Conservation (phyloP, 2,888 invertebrate genomes). For the Pherbina coryleti region DNA sequence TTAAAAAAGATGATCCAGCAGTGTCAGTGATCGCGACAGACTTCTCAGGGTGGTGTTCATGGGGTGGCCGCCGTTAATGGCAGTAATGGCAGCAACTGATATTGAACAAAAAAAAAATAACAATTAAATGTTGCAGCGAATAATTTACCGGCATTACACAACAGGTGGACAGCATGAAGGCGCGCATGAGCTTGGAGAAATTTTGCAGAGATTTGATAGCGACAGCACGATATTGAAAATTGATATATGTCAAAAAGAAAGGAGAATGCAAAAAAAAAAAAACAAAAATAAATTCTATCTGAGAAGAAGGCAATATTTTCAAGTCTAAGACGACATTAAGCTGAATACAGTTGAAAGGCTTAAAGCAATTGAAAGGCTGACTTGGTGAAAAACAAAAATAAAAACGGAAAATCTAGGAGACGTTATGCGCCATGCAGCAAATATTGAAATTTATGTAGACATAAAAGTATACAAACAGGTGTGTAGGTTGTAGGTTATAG, state of each 20-base stretch:
- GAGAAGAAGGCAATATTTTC: background rate
- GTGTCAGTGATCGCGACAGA: too few species aligned
- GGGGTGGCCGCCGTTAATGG: background rate
- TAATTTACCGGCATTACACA: background rate
- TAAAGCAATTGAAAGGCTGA: background rate
- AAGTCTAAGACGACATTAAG: conserved; percentile 2
- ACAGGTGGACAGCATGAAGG: background rate
- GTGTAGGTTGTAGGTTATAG: background rate
- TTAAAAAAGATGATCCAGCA: conserved; percentile 27
- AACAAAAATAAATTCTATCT: background rate
- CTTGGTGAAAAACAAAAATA: background rate
- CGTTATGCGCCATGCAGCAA: too few species aligned
- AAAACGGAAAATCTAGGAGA: too few species aligned
- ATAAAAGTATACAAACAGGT: too few species aligned
- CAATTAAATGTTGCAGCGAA: too few species aligned
- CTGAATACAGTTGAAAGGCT: conserved; percentile 6
- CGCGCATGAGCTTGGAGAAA: background rate
- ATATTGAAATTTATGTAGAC: too few species aligned
- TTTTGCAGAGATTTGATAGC: background rate
- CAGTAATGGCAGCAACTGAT: background rate
- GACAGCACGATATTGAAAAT: background rate
- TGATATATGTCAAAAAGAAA: background rate
- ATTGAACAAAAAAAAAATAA: too few species aligned
- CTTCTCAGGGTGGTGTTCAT: too few species aligned
- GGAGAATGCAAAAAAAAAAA: too few species aligned